These are phyloP conservation scores for Mus spicilegus DNA, from an alignment of 2,113 vertebrate species.

Conservation along the genomic window DNA sequence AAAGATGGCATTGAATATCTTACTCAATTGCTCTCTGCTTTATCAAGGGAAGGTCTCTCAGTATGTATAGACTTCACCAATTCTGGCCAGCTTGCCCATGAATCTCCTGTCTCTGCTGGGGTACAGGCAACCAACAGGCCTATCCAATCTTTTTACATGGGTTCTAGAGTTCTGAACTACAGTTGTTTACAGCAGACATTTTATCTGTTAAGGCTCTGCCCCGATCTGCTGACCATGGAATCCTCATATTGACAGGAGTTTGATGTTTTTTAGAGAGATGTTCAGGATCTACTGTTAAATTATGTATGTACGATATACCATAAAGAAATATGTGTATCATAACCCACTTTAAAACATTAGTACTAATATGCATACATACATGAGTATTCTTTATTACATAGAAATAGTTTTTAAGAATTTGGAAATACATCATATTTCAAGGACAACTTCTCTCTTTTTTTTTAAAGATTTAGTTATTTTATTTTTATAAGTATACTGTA, in stretches of 20 bases:
- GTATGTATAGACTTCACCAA: neutral
- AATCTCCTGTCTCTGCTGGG: neutral
- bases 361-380: neutral
- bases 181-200: neutral
- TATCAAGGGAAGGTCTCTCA: neutral
- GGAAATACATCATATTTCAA: no score
- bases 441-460: no score
- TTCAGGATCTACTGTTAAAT: neutral
- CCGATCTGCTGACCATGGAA: neutral
- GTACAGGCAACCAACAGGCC: no score
- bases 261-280: neutral
- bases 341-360: conserved; percentile 23
- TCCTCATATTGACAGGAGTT: neutral
- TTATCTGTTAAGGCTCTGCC: neutral
- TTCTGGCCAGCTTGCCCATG: neutral
- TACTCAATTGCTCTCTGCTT: neutral
- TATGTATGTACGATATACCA: neutral
- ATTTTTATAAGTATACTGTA: no score
- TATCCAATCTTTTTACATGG: neutral
- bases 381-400: conserved; percentile 13
- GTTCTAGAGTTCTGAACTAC: neutral
- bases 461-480: no score
- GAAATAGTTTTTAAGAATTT: neutral
- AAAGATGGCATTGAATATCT: neutral
- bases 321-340: neutral